A percentile compares a stretch with the other conserved stretches of the same genome.
phyloP scores from a whole-genome alignment of 2,888 invertebrate genomes.

The Chloroclystis v-ata region DNA sequence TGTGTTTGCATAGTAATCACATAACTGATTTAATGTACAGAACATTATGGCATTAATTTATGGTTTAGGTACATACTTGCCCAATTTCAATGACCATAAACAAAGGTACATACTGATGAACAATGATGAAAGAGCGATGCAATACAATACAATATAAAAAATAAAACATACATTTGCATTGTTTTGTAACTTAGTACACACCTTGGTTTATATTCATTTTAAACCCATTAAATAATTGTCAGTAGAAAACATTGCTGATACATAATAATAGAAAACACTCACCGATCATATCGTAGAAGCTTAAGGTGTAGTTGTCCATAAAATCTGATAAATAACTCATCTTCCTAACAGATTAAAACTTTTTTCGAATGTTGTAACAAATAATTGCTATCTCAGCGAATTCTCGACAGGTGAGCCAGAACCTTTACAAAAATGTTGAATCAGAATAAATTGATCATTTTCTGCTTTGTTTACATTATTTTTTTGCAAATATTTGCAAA shows the following conservation, averaged over 20 bases:
- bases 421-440: conserved; percentile 13
- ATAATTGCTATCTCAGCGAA: not conserved
- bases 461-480: conserved; percentile 38
- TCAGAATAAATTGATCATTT: conserved; percentile 34
- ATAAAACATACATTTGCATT: too few relatives aligned
- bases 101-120: too few relatives aligned
- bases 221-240: too few relatives aligned
- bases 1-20: too few relatives aligned
- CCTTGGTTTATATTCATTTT: too few relatives aligned
- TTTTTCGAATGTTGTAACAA: not conserved
- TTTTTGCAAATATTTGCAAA: conserved; percentile 26
- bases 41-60: too few relatives aligned
- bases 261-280: conserved; percentile 36
- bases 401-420: not conserved
- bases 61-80: too few relatives aligned
- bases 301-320: conserved; percentile 62
- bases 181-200: too few relatives aligned
- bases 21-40: too few relatives aligned
- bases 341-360: conserved; percentile 22
- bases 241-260: not conserved
- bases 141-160: too few relatives aligned
- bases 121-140: too few relatives aligned
- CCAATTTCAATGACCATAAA: too few relatives aligned
- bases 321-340: conserved; percentile 61
- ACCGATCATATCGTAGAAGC: conserved; percentile 67